Base-by-base conservation (phyloP, 2,797 vertebrate genomes). In the Sparus aurata region DNA sequence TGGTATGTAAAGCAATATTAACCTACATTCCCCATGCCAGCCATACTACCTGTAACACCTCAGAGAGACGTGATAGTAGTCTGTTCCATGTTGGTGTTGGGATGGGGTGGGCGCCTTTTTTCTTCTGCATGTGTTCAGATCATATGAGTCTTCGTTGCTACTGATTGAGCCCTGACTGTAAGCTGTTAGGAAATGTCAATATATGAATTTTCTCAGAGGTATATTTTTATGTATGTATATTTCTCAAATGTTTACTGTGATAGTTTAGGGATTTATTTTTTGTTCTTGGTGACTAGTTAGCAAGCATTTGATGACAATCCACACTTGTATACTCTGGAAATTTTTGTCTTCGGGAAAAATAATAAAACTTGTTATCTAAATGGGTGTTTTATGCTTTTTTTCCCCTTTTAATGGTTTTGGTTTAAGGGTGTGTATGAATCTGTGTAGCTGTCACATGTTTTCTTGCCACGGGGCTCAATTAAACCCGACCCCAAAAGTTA, bases 181-280 rank as follows among this genome's bases (percentile, higher is more conserved):
- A 89, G 90, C 92, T 93, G 88, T 93, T 91, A 83, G 78, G 82
- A 86, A 73, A 80, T 81, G 76, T 89, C 85, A 69, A 85, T 82
- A 80, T 85, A 81, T 86, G 72, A 73, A 70, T 85, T 73, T 86
- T 90, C 83, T 89, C 91, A 92, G 90, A 93, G 86, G 79, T 90
- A 85, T 90, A 93, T 93, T 94, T 93, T 92, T 90, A 84, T 87
- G 78, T 91, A 84, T 90, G 83, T 92, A 86, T 85, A 83, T 89
- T 85, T 90, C 85, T 91, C 83, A 73, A 79, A 79, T 77, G 79
- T 87, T 80, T 87, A 82, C 84, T 86, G 75, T 89, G 77, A 87
- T 87, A 90, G 89, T 61, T 69, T 88, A 91, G 84, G 78, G 70
- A 68, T 84, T 89, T 72, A 54, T 68, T 75, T 72, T 92, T 85